Evolutionary conservation across 2,113 vertebrate genomes (phyloP).

Genomic region (Ictalurus punctatus): DNA sequence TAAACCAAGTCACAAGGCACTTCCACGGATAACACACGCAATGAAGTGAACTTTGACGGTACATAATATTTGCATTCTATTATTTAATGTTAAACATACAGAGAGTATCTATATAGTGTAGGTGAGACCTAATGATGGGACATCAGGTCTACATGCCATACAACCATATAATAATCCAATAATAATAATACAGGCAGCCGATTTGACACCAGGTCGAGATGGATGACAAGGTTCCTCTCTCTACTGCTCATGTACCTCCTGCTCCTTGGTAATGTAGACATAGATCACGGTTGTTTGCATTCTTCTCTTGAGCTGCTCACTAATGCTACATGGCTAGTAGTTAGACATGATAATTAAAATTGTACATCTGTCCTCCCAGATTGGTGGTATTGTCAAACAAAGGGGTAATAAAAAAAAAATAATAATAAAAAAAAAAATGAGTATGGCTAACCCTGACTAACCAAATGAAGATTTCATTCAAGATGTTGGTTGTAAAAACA

Average conservation of each 20-base stretch:
- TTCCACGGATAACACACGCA: not conserved
- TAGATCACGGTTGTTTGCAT: conserved; percentile 20
- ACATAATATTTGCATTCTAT: not conserved
- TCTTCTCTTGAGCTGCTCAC: conserved; percentile 4
- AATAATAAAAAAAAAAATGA: not conserved
- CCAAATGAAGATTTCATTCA: not conserved
- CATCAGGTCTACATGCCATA: not conserved
- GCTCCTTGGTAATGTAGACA: conserved; percentile 8
- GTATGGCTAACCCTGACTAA: not conserved
- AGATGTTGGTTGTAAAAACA: not conserved
- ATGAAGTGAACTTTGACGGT: not conserved
- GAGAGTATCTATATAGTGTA: not conserved
- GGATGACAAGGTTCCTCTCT: conserved; percentile 15
- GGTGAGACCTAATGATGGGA: not conserved
- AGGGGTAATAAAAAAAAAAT: not conserved
- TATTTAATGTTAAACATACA: not conserved
- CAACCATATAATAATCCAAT: not conserved
- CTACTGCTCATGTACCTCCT: not conserved
- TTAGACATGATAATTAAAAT: conserved; percentile 21
- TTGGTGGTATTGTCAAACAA: conserved; percentile 16
- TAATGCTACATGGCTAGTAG: conserved; percentile 14
- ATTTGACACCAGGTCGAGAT: conserved; percentile 7
- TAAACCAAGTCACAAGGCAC: not conserved
- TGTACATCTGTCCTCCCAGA: conserved; percentile 13
- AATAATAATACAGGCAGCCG: not conserved